Percentiles rank a stretch among this genome's conserved stretches.
Evolutionary conservation across 2,888 invertebrate genomes (phyloP).

Genomic region (Polydrusus pterygomalis): DNA sequence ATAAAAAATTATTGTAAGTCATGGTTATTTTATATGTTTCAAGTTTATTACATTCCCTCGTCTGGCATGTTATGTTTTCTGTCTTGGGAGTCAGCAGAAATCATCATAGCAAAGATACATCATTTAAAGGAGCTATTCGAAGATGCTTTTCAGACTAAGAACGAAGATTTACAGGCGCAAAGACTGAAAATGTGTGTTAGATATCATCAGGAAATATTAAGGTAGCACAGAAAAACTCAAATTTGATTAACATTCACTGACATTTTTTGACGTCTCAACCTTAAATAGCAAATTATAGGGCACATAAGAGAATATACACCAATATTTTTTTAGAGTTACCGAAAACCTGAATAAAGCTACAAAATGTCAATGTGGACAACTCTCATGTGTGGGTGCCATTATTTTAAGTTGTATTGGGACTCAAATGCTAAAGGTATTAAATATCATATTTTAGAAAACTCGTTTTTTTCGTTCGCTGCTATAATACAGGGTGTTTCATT

Average conservation of each 20-base stretch:
- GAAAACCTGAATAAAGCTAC: conserved; percentile 32
- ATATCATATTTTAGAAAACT: no score
- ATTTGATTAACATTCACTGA: no score
- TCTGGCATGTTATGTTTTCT: conserved; percentile 35
- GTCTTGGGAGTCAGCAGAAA: conserved; percentile 40
- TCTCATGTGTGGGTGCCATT: conserved; percentile 36
- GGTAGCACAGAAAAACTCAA: no score
- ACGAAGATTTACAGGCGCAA: background rate
- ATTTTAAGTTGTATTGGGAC: conserved; percentile 47
- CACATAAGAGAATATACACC: no score
- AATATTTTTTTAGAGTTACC: conserved; percentile 25
- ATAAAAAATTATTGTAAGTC: background rate
- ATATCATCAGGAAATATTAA: conserved; percentile 48
- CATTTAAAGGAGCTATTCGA: conserved; percentile 42
- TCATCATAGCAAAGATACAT: conserved; percentile 39
- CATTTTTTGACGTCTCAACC: no score
- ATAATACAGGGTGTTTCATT: no score
- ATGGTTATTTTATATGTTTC: background rate
- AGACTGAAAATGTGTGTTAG: conserved; percentile 37
- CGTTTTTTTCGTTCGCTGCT: no score
- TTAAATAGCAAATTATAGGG: no score
- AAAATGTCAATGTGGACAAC: conserved; percentile 29
- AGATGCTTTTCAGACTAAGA: conserved; percentile 21
- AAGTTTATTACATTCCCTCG: conserved; percentile 34
- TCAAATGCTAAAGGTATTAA: conserved; percentile 44